A percentile compares a stretch with the other conserved stretches of the same genome.
Evolutionary conservation across 2,888 invertebrate genomes (phyloP).

Genomic region (Drosophila neotestacea): DNA sequence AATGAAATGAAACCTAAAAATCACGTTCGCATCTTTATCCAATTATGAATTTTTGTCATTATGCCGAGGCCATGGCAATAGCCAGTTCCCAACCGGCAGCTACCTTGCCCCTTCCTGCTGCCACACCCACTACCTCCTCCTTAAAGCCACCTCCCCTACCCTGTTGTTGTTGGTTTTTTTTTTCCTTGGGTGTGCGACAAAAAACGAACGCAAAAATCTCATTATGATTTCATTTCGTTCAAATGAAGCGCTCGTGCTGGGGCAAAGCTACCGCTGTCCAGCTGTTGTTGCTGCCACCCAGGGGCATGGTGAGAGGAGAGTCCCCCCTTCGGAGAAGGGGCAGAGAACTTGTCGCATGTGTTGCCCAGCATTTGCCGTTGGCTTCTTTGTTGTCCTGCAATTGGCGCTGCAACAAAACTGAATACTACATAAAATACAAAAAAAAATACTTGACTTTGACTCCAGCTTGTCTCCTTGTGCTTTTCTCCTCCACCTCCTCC

Average conservation of each 20-base stretch:
- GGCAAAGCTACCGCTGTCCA: slow-evolving; percentile 57
- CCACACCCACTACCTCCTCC: not conserved
- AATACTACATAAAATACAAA: slow-evolving; percentile 25
- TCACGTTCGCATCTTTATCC: slow-evolving; percentile 77
- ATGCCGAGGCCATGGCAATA: slow-evolving; percentile 73
- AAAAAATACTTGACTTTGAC: slow-evolving; percentile 42
- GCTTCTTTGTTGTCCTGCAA: slow-evolving; percentile 62
- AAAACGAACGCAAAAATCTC: slow-evolving; percentile 79
- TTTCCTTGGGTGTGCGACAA: slow-evolving; percentile 21
- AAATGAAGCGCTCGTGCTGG: slow-evolving; percentile 77
- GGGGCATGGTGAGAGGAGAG: not conserved
- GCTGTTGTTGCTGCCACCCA: slow-evolving; percentile 33
- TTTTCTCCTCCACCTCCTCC: not conserved
- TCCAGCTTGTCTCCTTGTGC: slow-evolving; percentile 3
- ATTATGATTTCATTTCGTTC: slow-evolving; percentile 81
- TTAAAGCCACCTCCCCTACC: not conserved
- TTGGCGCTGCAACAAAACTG: slow-evolving; percentile 62
- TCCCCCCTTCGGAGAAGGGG: not conserved
- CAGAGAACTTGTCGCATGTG: slow-evolving; percentile 60
- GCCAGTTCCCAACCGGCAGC: slow-evolving; percentile 10
- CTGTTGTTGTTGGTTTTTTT: too few relatives aligned
- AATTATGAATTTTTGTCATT: slow-evolving; percentile 82
- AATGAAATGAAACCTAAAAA: slow-evolving; percentile 3
- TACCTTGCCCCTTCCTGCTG: not conserved
- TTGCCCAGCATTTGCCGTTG: slow-evolving; percentile 48